Percentiles rank a stretch among this genome's conserved stretches.
These are phyloP conservation scores for Oophaga sylvatica DNA, from an alignment of 2,797 vertebrate species.

Conservation along the genomic window DNA sequence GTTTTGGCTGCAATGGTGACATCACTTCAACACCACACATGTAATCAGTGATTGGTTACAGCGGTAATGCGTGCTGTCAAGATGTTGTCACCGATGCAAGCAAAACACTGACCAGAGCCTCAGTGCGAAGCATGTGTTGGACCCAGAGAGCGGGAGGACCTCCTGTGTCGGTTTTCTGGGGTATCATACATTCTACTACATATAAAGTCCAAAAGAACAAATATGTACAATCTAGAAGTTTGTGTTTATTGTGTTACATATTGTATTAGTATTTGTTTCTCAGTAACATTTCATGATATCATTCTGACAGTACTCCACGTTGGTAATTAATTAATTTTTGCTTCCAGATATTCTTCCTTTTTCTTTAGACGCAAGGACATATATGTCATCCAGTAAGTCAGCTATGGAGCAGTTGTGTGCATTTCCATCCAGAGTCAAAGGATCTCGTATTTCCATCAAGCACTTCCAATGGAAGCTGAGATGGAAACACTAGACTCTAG, in stretches of 20 bases:
- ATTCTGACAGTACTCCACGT: constrained; percentile 17
- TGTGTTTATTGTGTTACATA: not conserved
- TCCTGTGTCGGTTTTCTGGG: no score
- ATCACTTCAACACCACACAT: no score
- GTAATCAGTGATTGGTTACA: no score
- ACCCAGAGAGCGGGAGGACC: no score
- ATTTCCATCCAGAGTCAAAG: constrained; percentile 59
- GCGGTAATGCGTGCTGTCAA: no score
- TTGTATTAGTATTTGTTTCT: not conserved
- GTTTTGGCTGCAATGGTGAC: no score
- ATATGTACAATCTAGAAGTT: not conserved
- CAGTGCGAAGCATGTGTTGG: no score
- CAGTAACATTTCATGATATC: not conserved
- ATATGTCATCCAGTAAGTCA: constrained; percentile 99
- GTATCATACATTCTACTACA: no score
- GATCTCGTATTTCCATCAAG: constrained; percentile 42
- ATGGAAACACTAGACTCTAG: constrained; percentile 36
- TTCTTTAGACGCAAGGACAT: constrained; percentile 99
- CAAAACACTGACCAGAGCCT: no score
- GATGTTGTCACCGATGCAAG: no score
- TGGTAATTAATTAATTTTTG: constrained; percentile 75
- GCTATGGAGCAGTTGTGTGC: constrained; percentile 65
- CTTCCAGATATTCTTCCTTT: constrained; percentile 97
- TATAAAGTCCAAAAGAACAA: no score
- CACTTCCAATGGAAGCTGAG: not conserved